A percentile compares a stretch with the other conserved stretches of the same genome.
phyloP scores from a whole-genome alignment of 2,797 vertebrate genomes.

The Semaprochilodus insignis region DNA sequence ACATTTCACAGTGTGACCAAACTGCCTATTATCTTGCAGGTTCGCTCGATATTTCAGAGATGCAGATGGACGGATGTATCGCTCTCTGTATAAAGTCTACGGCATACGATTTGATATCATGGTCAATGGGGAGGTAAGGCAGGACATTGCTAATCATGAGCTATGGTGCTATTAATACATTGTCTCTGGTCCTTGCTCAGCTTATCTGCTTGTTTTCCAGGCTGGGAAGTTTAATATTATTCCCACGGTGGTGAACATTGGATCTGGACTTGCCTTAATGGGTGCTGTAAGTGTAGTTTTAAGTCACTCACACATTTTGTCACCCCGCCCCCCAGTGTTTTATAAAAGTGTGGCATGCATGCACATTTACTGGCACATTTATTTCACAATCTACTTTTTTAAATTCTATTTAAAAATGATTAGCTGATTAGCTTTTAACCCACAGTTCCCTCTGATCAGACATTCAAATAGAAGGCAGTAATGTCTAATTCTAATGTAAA shows the following conservation, averaged over 20 bases:
- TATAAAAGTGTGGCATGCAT: no score
- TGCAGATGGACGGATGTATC: slow-evolving; percentile 77
- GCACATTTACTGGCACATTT: no score
- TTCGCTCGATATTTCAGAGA: slow-evolving; percentile 91
- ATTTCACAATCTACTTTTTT: no score
- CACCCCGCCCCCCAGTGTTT: no score
- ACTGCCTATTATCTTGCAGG: slow-evolving; percentile 69
- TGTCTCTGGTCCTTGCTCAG: background rate
- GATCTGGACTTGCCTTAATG: slow-evolving; percentile 91
- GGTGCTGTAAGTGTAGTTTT: slow-evolving; percentile 85
- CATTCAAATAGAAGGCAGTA: no score
- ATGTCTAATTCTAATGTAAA: no score
- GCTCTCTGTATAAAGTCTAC: slow-evolving; percentile 91
- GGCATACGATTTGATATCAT: slow-evolving; percentile 97
- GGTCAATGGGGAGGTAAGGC: slow-evolving; percentile 90
- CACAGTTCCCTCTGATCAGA: no score
- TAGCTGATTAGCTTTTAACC: no score
- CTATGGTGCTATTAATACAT: background rate
- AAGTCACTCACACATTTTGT: background rate
- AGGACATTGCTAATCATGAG: background rate
- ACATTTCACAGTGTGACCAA: no score
- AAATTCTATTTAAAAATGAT: no score
- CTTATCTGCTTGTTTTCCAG: slow-evolving; percentile 74
- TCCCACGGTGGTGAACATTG: slow-evolving; percentile 92
- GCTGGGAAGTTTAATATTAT: slow-evolving; percentile 95